These are phyloP conservation scores for Caenorhabditis zanzibari DNA, from an alignment of 2,888 invertebrate species.

Conservation along the genomic window DNA sequence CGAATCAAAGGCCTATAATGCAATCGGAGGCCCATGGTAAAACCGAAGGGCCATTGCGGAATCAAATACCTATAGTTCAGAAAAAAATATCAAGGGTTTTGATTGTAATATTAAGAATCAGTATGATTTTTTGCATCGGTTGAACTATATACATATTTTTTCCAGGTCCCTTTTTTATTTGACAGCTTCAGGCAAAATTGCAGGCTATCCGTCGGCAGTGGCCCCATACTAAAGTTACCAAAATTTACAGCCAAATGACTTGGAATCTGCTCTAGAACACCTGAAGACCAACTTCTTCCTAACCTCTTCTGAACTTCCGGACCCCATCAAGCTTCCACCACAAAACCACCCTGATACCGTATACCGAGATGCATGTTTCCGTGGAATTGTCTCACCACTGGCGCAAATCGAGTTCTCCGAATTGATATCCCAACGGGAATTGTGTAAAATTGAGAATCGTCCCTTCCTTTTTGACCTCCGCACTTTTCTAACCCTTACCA, in stretches of 20 bases:
- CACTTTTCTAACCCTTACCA: conserved; percentile 41
- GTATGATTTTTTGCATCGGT: no score
- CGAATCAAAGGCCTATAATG: no score
- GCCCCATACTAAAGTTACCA: no score
- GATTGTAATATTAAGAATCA: no score
- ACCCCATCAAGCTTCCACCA: background rate
- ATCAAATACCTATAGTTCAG: no score
- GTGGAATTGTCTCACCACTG: conserved; percentile 55
- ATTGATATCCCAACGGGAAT: conserved; percentile 47
- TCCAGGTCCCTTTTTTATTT: no score
- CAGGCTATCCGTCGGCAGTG: no score
- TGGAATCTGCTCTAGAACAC: conserved; percentile 35
- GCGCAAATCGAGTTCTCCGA: conserved; percentile 40
- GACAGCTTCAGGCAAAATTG: no score
- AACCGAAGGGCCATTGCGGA: no score
- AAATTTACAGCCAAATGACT: conserved; percentile 11
- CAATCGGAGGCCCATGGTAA: no score
- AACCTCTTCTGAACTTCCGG: conserved; percentile 1
- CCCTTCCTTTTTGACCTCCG: conserved; percentile 56
- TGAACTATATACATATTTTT: no score
- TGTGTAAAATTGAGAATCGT: conserved; percentile 44
- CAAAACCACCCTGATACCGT: conserved; percentile 18
- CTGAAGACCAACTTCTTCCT: conserved; percentile 54
- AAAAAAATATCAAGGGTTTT: no score
- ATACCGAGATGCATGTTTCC: conserved; percentile 61